Evolutionary conservation across 2,113 vertebrate species (phyloP).

Genomic region (Pedionomus torquatus): DNA sequence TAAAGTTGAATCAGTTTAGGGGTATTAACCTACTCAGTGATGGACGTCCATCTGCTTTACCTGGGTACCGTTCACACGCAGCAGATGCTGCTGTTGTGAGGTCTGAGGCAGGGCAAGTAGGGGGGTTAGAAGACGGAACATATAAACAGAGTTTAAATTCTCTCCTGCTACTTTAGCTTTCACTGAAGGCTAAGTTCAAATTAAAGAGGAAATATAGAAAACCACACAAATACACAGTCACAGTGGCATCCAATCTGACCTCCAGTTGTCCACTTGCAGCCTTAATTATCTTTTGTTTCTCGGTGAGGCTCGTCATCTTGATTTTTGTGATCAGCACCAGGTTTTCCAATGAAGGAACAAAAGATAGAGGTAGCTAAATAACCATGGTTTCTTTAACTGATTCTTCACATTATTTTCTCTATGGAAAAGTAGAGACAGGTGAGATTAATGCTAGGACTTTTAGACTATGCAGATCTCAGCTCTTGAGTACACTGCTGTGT

Average conservation of each 20-base stretch:
- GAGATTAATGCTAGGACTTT: constrained; percentile 46
- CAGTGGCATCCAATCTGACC: background rate
- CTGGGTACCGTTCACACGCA: background rate
- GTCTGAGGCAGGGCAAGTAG: background rate
- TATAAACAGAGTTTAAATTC: background rate
- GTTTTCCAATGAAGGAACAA: constrained; percentile 49
- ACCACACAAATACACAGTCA: background rate
- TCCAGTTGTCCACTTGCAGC: background rate
- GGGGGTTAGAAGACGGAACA: background rate
- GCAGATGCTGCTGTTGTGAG: background rate
- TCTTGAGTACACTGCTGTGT: background rate
- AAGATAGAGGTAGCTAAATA: constrained; percentile 2
- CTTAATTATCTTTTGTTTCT: background rate
- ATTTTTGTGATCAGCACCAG: constrained; percentile 8
- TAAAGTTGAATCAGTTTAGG: background rate
- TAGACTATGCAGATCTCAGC: constrained; percentile 38
- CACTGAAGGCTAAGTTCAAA: background rate
- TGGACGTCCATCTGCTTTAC: background rate
- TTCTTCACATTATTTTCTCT: constrained; percentile 45
- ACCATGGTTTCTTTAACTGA: constrained; percentile 23
- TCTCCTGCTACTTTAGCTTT: background rate
- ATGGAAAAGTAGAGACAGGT: constrained; percentile 44
- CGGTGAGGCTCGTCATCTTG: background rate
- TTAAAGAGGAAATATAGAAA: background rate
- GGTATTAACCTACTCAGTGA: background rate